A percentile compares a stretch with the other conserved stretches of the same genome.
phyloP scores from a whole-genome alignment of 2,797 vertebrate species.

The Gallinago nigripennis region DNA sequence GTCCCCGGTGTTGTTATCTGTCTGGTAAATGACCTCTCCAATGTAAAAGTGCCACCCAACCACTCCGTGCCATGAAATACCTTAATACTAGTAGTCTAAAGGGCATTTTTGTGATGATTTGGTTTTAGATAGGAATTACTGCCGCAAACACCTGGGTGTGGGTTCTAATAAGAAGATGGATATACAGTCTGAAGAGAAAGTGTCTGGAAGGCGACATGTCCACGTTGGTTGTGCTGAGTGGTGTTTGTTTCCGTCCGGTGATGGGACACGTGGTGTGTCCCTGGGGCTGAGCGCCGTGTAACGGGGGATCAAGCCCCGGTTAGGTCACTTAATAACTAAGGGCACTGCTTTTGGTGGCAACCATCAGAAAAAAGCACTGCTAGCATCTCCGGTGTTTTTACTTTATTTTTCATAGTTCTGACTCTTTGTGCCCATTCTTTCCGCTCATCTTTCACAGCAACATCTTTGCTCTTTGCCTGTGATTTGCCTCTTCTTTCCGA shows the following conservation, averaged over 20 bases:
- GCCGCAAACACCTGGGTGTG: background rate
- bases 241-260: background rate
- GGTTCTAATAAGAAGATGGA: background rate
- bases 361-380: background rate
- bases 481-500: conserved; percentile 53
- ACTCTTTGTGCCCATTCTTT: conserved; percentile 5
- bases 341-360: background rate
- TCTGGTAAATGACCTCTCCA: background rate
- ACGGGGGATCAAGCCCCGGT: background rate
- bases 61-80: background rate
- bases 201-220: background rate
- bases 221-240: background rate
- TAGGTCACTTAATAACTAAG: background rate
- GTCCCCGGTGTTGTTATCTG: fast-evolving
- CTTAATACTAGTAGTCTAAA: background rate
- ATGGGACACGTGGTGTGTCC: background rate
- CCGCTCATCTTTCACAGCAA: conserved; percentile 35
- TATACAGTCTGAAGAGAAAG: background rate
- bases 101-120: background rate
- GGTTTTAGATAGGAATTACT: background rate
- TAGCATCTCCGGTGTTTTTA: background rate
- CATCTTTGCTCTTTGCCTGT: conserved; percentile 56
- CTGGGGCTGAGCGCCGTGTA: background rate
- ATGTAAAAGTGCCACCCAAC: too few species aligned
- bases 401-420: conserved; percentile 54